These are phyloP conservation scores for Pelobates fuscus DNA, from an alignment of 2,113 vertebrate species.

Conservation along the genomic window DNA sequence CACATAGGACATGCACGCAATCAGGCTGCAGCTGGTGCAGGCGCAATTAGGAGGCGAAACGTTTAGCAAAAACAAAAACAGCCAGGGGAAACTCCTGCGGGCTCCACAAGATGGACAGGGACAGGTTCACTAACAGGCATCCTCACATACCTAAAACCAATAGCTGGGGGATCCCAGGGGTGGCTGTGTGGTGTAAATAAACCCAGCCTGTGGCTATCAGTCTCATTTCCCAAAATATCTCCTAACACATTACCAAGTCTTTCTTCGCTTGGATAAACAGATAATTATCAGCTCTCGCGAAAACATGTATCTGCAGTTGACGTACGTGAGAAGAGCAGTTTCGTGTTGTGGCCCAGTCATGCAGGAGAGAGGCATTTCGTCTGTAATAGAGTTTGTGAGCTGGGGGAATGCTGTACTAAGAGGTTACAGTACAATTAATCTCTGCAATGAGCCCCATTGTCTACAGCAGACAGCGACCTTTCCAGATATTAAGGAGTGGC, in stretches of 20 bases:
- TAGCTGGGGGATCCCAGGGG: too few relatives aligned
- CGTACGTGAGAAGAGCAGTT: too few relatives aligned
- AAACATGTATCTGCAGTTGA: too few relatives aligned
- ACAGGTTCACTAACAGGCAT: slow-evolving; percentile 7
- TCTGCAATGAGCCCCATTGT: not conserved
- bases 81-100: slow-evolving; percentile 8
- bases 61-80: slow-evolving; percentile 11
- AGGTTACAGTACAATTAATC: not conserved
- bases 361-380: not conserved
- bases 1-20: too few relatives aligned
- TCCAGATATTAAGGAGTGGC: too few relatives aligned
- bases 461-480: not conserved
- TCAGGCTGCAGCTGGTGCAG: too few relatives aligned
- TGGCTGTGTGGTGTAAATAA: not conserved
- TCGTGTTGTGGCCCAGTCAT: too few relatives aligned
- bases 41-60: too few relatives aligned
- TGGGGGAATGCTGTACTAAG: not conserved
- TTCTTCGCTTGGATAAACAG: too few relatives aligned
- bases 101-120: not conserved
- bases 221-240: not conserved
- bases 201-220: not conserved
- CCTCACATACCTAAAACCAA: not conserved
- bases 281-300: not conserved
- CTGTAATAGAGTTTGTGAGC: not conserved
- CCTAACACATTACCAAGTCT: too few relatives aligned